Conservation (phyloP, 2,797 vertebrate species). For the Bradypus variegatus region DNA sequence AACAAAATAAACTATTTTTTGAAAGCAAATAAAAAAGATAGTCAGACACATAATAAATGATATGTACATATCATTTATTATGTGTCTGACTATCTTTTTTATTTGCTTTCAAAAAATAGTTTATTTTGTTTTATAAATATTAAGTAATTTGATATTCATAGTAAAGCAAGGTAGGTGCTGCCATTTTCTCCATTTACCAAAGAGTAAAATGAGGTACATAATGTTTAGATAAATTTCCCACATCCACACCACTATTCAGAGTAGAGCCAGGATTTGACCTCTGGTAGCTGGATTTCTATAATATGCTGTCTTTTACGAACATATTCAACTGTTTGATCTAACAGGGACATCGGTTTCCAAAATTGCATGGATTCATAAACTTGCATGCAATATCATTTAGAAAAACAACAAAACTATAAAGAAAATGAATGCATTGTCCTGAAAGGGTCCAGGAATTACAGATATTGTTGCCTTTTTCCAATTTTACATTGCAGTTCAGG, state of each 20-base stretch:
- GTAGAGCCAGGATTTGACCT: background rate
- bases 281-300: background rate
- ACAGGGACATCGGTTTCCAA: slow-evolving; percentile 11
- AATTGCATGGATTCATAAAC: background rate
- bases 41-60: no score
- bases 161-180: background rate
- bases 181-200: background rate
- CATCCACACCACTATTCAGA: background rate
- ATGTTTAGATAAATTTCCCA: background rate
- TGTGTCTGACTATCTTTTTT: background rate
- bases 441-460: background rate
- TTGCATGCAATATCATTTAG: background rate
- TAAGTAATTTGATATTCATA: background rate
- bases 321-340: background rate
- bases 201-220: background rate
- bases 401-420: background rate
- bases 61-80: background rate
- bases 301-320: background rate
- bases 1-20: no score
- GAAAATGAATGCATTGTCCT: background rate
- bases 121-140: background rate
- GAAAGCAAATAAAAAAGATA: no score
- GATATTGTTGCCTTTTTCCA: background rate
- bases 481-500: slow-evolving; percentile 5
- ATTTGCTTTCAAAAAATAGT: background rate